These are phyloP conservation scores for Momotus momota DNA, from an alignment of 2,797 vertebrate genomes.

Conservation along the genomic window DNA sequence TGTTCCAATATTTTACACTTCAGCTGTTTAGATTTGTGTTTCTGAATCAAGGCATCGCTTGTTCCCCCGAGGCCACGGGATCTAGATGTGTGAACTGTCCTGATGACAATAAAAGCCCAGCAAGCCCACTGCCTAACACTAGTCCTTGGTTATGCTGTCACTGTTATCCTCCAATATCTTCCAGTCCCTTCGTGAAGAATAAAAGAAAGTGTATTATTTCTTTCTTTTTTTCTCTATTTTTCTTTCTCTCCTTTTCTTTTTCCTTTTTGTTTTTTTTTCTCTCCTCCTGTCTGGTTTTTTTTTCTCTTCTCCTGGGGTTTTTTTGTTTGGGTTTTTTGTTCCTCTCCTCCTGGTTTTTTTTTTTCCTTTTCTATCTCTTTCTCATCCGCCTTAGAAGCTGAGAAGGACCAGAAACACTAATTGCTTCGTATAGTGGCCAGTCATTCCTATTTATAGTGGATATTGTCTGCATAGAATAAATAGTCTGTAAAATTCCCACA, in stretches of 20 bases:
- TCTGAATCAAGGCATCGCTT: neutral
- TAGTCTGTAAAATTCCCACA: neutral
- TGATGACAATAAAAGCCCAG: neutral
- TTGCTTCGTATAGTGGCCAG: neutral
- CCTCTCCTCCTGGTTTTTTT: too few species aligned
- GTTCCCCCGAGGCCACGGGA: neutral
- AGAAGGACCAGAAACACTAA: neutral
- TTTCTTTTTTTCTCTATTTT: too few species aligned
- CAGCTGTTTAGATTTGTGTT: neutral
- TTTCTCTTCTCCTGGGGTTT: neutral
- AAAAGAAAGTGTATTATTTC: too few species aligned
- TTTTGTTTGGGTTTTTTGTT: too few species aligned
- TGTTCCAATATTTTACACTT: neutral
- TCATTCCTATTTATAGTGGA: neutral
- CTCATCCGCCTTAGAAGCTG: neutral
- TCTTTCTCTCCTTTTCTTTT: too few species aligned
- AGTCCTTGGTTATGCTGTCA: neutral
- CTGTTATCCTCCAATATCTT: neutral
- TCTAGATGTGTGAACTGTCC: neutral
- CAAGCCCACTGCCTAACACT: neutral
- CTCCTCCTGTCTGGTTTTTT: neutral
- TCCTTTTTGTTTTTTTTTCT: too few species aligned
- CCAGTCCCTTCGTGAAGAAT: neutral
- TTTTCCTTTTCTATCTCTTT: neutral
- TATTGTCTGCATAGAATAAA: slow-evolving; percentile 16